Evolutionary conservation across 2,797 vertebrate species (phyloP), one percentile per base, ranked within the genome.

Genomic region (Petrocephalus sullivani): DNA sequence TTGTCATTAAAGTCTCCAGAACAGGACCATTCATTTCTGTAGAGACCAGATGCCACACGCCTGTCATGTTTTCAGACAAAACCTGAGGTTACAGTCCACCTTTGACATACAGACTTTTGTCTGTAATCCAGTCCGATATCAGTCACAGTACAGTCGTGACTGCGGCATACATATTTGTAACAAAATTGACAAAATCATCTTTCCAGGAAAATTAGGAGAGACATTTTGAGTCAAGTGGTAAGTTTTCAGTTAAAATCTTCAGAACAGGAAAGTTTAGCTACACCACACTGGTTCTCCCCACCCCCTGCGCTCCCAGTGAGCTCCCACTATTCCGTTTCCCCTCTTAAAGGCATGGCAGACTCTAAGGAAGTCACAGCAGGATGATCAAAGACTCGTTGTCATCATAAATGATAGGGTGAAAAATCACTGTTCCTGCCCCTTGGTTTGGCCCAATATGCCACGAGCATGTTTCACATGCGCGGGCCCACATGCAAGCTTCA

Each of bases 401-500:
- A 57, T 58, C 21, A 56, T 81, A 78, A 88, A 56, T 61, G 87
- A 51, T 46, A 53, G 54, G 75, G 58, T n/a, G 41, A 49, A 84
- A 64, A 84, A 81, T 60, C 19, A 46, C 60, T 53, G 6, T 54
- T 16, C 21, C 84, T 87, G 83, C 14, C 16, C 33, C 37, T 86
- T 14, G n/a, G 56, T 60, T 56, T 37, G 3, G 16, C 53, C 21
- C 87, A 64, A 23, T 54, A 64, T 2, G 78, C 87, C 87, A 28
- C n/a, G 16, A 84, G 78, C 37, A 46, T 64, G 37, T 64, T 67
- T 88, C 78, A 84, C 81, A 84, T 54, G 58, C 2, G 28, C 58
- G n/a, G 33, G 82, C 60, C 82, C 19, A 60, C 58, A 54, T 37
- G 33, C 87, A 88, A 19, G 46, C 33, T 71, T 88, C 88, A 88